Percentiles rank a stretch among this genome's conserved stretches.
phyloP scores from a whole-genome alignment of 23 tunicate genomes.

The Ascidia mentula region DNA sequence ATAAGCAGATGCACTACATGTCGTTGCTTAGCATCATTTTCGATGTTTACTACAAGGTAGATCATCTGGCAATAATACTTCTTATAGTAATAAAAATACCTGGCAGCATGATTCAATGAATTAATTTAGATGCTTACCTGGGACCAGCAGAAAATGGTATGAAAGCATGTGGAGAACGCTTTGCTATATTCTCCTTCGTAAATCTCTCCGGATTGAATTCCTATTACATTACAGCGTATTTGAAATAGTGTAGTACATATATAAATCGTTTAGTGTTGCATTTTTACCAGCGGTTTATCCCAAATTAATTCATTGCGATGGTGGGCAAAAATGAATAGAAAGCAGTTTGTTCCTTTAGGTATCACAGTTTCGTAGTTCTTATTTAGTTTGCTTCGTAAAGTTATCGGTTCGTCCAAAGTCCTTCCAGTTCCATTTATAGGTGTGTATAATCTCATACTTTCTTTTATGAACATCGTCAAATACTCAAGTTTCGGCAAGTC shows the following conservation, averaged over 20 bases:
- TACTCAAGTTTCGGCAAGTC: slow-evolving; percentile 51
- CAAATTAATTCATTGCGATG: not conserved
- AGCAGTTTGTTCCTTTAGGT: not conserved
- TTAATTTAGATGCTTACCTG: not conserved
- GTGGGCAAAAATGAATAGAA: not conserved
- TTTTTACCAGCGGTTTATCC: slow-evolving; percentile 2
- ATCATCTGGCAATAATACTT: not conserved
- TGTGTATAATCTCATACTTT: slow-evolving; percentile 45
- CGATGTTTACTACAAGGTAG: not conserved
- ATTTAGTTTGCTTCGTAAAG: not conserved
- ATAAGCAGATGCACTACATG: no score
- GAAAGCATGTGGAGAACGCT: not conserved
- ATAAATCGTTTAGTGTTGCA: not conserved
- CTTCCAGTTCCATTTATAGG: slow-evolving; percentile 27
- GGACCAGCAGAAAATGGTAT: not conserved
- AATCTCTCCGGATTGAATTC: not conserved
- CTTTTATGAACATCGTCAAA: slow-evolving; percentile 43
- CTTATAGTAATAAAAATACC: not conserved
- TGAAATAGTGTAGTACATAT: not conserved
- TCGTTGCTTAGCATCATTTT: no score
- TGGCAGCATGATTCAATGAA: not conserved
- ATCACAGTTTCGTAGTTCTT: not conserved
- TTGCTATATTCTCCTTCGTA: not conserved
- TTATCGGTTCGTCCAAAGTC: slow-evolving; percentile 2
- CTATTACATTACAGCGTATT: not conserved